Conservation (phyloP, 2,113 vertebrate genomes). For the Osmerus mordax region DNA sequence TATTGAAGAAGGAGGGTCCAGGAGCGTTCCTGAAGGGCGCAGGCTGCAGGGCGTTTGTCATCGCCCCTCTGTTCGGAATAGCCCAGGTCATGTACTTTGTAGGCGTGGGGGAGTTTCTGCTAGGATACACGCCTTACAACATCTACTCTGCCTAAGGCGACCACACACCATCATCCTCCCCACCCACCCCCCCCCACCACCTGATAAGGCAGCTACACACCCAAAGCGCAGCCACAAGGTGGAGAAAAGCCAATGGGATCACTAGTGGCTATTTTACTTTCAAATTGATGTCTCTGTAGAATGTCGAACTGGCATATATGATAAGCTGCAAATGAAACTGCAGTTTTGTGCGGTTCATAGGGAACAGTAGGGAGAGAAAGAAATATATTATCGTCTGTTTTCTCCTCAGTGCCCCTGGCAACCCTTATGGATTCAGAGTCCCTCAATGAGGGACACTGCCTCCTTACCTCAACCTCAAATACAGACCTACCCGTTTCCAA, state of each 20-base stretch:
- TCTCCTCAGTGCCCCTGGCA: not conserved
- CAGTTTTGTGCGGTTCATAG: constrained; percentile 10
- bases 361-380: constrained; percentile 24
- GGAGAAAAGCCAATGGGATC: too few relatives aligned
- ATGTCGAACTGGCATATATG: constrained; percentile 25
- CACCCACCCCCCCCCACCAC: constrained; percentile 13
- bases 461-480: not conserved
- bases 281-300: constrained; percentile 29
- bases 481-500: not conserved
- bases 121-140: constrained; percentile 69
- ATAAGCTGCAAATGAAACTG: constrained; percentile 21
- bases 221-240: too few relatives aligned
- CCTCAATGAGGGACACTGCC: constrained; percentile 39
- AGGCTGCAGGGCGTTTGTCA: constrained; percentile 76
- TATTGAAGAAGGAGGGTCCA: constrained; percentile 76
- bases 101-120: constrained; percentile 75
- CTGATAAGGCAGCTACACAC: constrained; percentile 27
- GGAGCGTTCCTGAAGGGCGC: constrained; percentile 77
- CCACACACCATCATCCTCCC: constrained; percentile 13
- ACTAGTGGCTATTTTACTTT: not conserved
- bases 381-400: not conserved
- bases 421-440: constrained; percentile 13
- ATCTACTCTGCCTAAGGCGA: constrained; percentile 63
- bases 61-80: constrained; percentile 81
- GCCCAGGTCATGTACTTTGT: constrained; percentile 79